Evolutionary conservation across 2,888 invertebrate species (phyloP).

Genomic region (Leptinotarsa haldemani): DNA sequence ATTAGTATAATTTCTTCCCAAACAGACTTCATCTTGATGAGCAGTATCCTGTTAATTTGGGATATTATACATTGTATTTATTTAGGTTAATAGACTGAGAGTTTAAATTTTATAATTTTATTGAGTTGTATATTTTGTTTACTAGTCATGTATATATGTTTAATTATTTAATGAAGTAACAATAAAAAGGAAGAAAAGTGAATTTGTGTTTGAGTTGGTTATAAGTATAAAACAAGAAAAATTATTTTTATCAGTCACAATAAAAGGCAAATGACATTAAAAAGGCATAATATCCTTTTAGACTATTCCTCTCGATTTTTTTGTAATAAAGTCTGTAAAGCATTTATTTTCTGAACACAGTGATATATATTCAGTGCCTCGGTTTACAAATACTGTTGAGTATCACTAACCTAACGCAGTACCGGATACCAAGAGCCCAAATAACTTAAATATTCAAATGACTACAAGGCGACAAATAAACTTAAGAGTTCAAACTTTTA

Average conservation of each 20-base stretch:
- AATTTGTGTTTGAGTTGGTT: not conserved
- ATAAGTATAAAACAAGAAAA: too few species aligned
- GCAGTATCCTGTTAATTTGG: not conserved
- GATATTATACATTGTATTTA: not conserved
- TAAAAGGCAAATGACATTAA: not conserved
- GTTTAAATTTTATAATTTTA: constrained; percentile 40
- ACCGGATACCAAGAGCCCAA: too few species aligned
- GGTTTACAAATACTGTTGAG: too few species aligned
- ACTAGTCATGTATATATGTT: constrained; percentile 53
- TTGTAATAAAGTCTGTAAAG: too few species aligned
- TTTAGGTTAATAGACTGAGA: constrained; percentile 9
- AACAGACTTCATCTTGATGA: not conserved
- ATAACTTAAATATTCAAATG: too few species aligned
- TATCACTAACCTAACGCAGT: too few species aligned
- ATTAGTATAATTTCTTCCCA: not conserved
- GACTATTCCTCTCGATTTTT: too few species aligned
- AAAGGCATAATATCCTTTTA: too few species aligned
- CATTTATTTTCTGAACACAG: too few species aligned
- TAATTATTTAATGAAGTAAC: constrained; percentile 15
- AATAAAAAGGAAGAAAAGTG: constrained; percentile 35
- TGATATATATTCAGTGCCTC: too few species aligned
- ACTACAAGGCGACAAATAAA: too few species aligned
- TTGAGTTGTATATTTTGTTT: constrained; percentile 49
- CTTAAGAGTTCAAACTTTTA: too few species aligned
- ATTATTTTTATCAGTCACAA: not conserved